Conservation (phyloP, 1,140 invertebrate genomes). For the Batillaria attramentaria region DNA sequence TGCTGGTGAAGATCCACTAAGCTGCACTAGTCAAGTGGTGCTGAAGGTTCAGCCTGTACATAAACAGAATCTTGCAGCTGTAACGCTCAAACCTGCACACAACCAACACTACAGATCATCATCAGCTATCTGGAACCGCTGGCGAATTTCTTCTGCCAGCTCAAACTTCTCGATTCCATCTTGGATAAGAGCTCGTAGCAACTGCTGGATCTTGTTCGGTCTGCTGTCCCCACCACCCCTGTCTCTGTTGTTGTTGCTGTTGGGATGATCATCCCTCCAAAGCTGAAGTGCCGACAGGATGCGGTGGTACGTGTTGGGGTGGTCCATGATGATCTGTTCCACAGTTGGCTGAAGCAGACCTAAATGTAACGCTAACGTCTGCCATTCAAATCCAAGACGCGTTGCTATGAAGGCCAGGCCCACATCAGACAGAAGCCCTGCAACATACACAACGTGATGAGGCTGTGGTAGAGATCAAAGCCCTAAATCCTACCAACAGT, state of each 20-base stretch:
- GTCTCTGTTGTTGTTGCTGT: neutral
- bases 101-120: neutral
- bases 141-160: conserved; percentile 40
- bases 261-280: conserved; percentile 24
- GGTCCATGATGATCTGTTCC: conserved; percentile 61
- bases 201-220: conserved; percentile 27
- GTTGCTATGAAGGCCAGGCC: conserved; percentile 56
- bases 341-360: conserved; percentile 55
- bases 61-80: too few species aligned
- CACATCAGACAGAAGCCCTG: conserved; percentile 56
- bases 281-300: conserved; percentile 30
- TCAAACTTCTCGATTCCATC: conserved; percentile 34
- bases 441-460: too few species aligned
- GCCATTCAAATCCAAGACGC: conserved; percentile 59
- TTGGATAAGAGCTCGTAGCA: conserved; percentile 35
- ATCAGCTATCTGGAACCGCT: conserved; percentile 2
- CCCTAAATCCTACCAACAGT: too few species aligned
- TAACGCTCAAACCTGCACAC: too few species aligned
- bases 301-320: conserved; percentile 32
- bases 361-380: conserved; percentile 47
- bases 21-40: too few species aligned
- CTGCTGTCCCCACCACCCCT: conserved; percentile 21
- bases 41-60: too few species aligned
- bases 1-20: too few species aligned
- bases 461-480: too few species aligned